phyloP scores from a whole-genome alignment of 2,113 vertebrate species.

The Protobothrops flavoviridis region DNA sequence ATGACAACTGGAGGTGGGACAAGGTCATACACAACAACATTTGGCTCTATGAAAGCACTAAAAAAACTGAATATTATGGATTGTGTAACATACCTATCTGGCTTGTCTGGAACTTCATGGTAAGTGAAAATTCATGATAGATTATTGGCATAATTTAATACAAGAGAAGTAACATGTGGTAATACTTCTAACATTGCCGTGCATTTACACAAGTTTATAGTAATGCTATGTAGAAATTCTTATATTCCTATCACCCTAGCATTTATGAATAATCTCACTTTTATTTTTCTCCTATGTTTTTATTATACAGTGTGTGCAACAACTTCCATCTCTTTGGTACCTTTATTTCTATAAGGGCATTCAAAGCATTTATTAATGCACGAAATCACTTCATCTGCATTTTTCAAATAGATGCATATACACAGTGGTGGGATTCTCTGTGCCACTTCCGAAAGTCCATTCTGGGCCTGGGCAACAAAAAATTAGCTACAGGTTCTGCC shows the following conservation, averaged over 20 bases:
- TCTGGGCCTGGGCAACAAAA: too few relatives aligned
- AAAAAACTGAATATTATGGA: constrained; percentile 81
- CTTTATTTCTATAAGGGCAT: not conserved
- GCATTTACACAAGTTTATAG: not conserved
- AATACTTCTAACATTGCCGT: too few relatives aligned
- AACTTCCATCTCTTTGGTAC: not conserved
- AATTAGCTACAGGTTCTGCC: too few relatives aligned
- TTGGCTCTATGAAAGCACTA: constrained; percentile 77
- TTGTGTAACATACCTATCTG: constrained; percentile 77
- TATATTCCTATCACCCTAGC: not conserved
- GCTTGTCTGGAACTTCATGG: constrained; percentile 87
- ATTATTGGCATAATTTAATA: not conserved
- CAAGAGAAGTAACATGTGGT: not conserved
- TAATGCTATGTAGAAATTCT: not conserved
- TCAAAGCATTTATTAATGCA: not conserved
- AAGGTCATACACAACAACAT: constrained; percentile 80
- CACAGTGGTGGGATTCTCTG: too few relatives aligned
- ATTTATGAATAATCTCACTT: not conserved
- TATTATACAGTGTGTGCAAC: not conserved
- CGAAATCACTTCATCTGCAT: not conserved
- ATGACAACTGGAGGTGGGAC: constrained; percentile 84
- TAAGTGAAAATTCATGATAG: constrained; percentile 58
- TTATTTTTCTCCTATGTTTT: not conserved
- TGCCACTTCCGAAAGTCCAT: too few relatives aligned
- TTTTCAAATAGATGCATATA: not conserved